Conservation (phyloP, 1,140 invertebrate genomes). For the Papilio machaon region DNA sequence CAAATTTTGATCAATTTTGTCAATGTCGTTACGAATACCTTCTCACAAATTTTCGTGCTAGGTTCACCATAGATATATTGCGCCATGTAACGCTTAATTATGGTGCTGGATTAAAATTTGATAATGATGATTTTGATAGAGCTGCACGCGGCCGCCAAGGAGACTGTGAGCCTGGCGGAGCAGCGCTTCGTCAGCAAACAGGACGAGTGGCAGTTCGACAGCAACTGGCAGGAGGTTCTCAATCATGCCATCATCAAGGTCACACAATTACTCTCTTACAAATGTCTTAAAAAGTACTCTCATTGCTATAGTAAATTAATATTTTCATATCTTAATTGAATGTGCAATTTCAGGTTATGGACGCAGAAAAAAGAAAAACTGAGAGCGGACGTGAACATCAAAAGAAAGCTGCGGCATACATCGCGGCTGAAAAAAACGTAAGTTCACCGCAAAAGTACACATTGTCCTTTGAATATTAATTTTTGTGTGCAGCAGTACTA, state of each 20-base stretch:
- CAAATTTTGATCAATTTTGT: too few species aligned
- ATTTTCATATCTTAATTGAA: background rate
- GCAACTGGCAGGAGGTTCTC: slow-evolving; percentile 96
- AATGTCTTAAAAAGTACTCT: too few species aligned
- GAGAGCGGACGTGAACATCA: slow-evolving; percentile 94
- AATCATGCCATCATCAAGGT: slow-evolving; percentile 96
- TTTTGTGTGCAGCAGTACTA: background rate
- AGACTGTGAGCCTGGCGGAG: slow-evolving; percentile 96
- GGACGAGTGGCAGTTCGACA: slow-evolving; percentile 92
- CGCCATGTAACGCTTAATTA: too few species aligned
- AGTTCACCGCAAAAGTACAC: background rate
- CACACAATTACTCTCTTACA: background rate
- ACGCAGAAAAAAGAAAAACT: slow-evolving; percentile 94
- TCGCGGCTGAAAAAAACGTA: slow-evolving; percentile 89
- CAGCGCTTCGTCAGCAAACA: slow-evolving; percentile 91
- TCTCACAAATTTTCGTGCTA: too few species aligned
- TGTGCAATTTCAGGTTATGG: slow-evolving; percentile 89
- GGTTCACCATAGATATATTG: too few species aligned
- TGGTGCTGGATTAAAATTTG: too few species aligned
- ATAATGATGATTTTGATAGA: slow-evolving; percentile 74
- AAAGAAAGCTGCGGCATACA: slow-evolving; percentile 88
- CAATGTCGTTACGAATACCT: too few species aligned
- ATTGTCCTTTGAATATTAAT: too few species aligned
- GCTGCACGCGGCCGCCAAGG: slow-evolving; percentile 96
- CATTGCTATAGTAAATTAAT: background rate